Base-by-base conservation (phyloP, 1,140 invertebrate genomes). In the Caenorhabditis briggsae region DNA sequence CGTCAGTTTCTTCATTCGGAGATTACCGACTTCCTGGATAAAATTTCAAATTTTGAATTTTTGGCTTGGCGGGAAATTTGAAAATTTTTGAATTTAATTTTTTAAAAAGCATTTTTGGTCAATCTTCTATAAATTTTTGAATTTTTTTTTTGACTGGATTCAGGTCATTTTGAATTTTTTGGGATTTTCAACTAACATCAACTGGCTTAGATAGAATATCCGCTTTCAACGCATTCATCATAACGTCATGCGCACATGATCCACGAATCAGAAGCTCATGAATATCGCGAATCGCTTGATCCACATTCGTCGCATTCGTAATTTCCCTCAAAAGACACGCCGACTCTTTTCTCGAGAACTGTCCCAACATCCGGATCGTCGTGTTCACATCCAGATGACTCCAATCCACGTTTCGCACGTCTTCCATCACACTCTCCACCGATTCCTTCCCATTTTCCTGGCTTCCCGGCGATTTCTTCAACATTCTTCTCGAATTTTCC, bases 221-320 rank as follows among this genome's bases (percentile, higher is more conserved):
- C 18, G 70, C 70, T 53, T 78, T 78, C n/a, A 78, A 14, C 12
- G 12, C 70, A 14, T n/a, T 11, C 33, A 78, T 12, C 70, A 78
- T 78, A 11, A 78, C 70, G 12, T 78, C 70, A 50, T 78, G 70
- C 2, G 33, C 70, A 53, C 46, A 78, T 0, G 70, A 78, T 78
- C 70, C 70, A 23, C 53, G 50, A 23, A 78, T 78, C 70, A 78
- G 23, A 8, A 78, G n/a, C 2, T 78, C 70, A 78, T 78, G 70
- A 50, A 78, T 78, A 78, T 78, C 70, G 8, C 70, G 46, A 53
- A 78, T 78, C n/a, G 70, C 70, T 53, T 78, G 70, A 78, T 78
- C 70, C 8, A 78, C 70, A 50, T 78, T 78, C 7, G 70, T 78
- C 2, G 70, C 70, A 9, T 46, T 50, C 20, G 70, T 78, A n/a